These are phyloP conservation scores for Lobophora halterata DNA, from an alignment of 2,888 invertebrate genomes.

Conservation along the genomic window DNA sequence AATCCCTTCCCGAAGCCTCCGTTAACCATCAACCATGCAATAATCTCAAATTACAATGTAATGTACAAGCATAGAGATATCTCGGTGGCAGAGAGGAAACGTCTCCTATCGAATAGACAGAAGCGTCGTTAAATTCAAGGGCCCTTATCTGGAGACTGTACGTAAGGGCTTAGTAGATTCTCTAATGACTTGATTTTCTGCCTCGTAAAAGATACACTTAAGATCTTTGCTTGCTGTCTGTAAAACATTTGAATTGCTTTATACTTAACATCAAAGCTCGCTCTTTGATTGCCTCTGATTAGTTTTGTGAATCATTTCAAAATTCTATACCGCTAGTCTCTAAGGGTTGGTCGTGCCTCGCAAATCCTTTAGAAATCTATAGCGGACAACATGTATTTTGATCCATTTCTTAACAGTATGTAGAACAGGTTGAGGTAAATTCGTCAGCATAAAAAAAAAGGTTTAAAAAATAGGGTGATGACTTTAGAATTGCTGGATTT, in stretches of 20 bases:
- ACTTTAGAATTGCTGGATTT: too few species aligned
- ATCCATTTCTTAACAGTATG: too few species aligned
- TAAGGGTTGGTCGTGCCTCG: too few species aligned
- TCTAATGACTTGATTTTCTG: slow-evolving; percentile 67
- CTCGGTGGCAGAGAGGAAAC: slow-evolving; percentile 36
- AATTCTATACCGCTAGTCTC: too few species aligned
- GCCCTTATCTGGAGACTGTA: slow-evolving; percentile 62
- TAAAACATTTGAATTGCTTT: slow-evolving; percentile 21
- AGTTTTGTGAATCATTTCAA: neutral
- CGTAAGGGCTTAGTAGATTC: slow-evolving; percentile 53
- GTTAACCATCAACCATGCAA: too few species aligned
- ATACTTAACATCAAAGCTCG: slow-evolving; percentile 8
- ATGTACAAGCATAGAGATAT: slow-evolving; percentile 25
- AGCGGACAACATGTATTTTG: too few species aligned
- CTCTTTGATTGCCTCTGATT: neutral
- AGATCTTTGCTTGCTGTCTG: slow-evolving; percentile 27
- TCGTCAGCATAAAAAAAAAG: too few species aligned
- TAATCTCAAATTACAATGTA: slow-evolving; percentile 11
- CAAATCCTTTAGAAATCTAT: too few species aligned
- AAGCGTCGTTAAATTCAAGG: slow-evolving; percentile 59
- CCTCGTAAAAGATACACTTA: slow-evolving; percentile 47
- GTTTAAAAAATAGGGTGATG: too few species aligned
- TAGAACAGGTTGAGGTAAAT: too few species aligned
- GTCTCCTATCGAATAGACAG: slow-evolving; percentile 53
- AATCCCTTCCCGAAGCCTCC: neutral